These are phyloP conservation scores for Cebus imitator DNA, from an alignment of 2,113 vertebrate species.

Conservation along the genomic window DNA sequence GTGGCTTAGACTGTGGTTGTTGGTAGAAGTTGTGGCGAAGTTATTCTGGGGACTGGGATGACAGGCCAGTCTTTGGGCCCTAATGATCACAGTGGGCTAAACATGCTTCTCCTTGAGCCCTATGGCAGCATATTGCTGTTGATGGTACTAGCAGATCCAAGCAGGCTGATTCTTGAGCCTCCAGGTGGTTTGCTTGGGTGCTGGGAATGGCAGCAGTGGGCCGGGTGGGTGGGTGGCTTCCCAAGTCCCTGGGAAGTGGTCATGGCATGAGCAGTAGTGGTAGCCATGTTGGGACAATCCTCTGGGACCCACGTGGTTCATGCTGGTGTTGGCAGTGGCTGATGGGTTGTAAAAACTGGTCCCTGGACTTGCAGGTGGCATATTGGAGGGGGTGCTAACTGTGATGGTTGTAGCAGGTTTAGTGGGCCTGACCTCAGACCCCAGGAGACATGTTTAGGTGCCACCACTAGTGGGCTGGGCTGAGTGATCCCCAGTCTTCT, in stretches of 20 bases:
- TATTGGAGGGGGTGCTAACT: neutral
- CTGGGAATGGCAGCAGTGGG: neutral
- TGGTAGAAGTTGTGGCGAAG: neutral
- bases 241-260: neutral
- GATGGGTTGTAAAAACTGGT: neutral
- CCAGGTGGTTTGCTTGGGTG: neutral
- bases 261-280: neutral
- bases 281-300: neutral
- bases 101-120: neutral
- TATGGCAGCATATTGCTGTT: neutral
- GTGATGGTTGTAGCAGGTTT: neutral
- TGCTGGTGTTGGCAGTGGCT: neutral
- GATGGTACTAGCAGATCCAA: neutral
- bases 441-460: neutral
- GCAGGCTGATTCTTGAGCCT: neutral
- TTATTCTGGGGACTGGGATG: neutral
- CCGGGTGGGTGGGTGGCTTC: neutral
- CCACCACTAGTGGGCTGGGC: neutral
- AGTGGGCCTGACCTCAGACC: neutral
- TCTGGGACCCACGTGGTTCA: neutral
- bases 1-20: neutral
- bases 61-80: neutral
- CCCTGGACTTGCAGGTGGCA: neutral
- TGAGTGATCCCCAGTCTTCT: neutral
- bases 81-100: neutral